Percentiles rank a stretch among this genome's conserved stretches.
Conservation (phyloP, 2,888 invertebrate genomes). For the Axea sp. region DNA sequence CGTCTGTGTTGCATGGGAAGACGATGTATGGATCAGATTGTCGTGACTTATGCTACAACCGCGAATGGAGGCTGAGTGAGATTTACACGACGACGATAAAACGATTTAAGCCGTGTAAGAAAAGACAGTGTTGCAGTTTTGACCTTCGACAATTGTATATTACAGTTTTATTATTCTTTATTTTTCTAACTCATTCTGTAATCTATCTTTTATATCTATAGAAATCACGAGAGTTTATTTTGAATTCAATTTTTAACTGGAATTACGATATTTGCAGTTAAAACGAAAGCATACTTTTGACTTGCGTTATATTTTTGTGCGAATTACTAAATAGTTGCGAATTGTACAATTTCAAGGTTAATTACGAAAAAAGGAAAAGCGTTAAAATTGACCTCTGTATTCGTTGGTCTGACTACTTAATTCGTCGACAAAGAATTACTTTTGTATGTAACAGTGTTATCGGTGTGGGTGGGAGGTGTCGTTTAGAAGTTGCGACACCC, state of each 20-base stretch:
- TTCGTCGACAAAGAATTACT: no score
- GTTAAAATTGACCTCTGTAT: no score
- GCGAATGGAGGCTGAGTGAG: slow-evolving; percentile 51
- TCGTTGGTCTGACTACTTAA: no score
- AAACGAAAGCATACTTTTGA: no score
- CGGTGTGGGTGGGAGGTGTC: slow-evolving; percentile 62
- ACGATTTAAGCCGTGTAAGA: slow-evolving; percentile 44
- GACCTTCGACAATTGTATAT: slow-evolving; percentile 39
- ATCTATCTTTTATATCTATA: no score
- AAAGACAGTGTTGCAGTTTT: slow-evolving; percentile 26
- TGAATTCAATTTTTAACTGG: no score
- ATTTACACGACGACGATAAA: slow-evolving; percentile 59
- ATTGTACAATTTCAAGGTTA: no score
- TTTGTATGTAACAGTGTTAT: slow-evolving; percentile 35
- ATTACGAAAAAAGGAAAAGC: no score
- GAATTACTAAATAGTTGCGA: no score
- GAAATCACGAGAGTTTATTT: no score
- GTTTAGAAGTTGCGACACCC: slow-evolving; percentile 69
- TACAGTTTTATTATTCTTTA: neutral
- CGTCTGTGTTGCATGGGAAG: slow-evolving; percentile 57
- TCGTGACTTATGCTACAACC: slow-evolving; percentile 61
- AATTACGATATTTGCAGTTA: no score
- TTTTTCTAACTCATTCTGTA: slow-evolving; percentile 1
- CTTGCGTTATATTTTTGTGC: no score
- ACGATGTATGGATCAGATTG: slow-evolving; percentile 63